Conservation (phyloP, 2,113 vertebrate genomes). For the Petroica traversi region DNA sequence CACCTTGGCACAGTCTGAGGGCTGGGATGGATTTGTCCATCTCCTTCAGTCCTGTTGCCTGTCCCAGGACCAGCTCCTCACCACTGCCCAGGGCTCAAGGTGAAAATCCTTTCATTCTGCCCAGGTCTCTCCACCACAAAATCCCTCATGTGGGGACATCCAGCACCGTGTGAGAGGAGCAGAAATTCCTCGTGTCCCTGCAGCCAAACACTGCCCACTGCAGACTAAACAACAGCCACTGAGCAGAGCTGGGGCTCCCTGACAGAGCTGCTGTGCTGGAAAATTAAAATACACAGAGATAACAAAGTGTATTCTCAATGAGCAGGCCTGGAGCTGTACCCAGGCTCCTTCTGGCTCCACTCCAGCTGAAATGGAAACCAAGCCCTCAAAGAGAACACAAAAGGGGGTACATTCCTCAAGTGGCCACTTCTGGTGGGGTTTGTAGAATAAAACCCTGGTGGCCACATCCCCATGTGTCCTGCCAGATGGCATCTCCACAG, state of each 20-base stretch:
- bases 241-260: neutral
- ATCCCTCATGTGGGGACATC: neutral
- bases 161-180: neutral
- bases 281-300: neutral
- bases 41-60: neutral
- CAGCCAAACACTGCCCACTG: neutral
- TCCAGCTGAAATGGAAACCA: neutral
- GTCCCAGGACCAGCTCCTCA: neutral
- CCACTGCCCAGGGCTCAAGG: neutral
- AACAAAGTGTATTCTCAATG: neutral
- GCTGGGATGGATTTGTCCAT: neutral
- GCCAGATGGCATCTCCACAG: neutral
- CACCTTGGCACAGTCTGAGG: neutral
- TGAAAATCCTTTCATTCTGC: neutral
- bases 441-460: neutral
- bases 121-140: neutral
- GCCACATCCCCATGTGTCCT: neutral
- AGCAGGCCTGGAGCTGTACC: neutral
- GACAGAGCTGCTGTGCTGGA: neutral
- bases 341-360: neutral
- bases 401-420: neutral
- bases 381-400: neutral
- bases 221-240: slow-evolving; percentile 18
- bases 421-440: neutral
- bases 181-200: neutral